A percentile compares a stretch with the other conserved stretches of the same genome.
phyloP scores from a whole-genome alignment of 2,797 vertebrate genomes.

The Halcyon leucocephala region DNA sequence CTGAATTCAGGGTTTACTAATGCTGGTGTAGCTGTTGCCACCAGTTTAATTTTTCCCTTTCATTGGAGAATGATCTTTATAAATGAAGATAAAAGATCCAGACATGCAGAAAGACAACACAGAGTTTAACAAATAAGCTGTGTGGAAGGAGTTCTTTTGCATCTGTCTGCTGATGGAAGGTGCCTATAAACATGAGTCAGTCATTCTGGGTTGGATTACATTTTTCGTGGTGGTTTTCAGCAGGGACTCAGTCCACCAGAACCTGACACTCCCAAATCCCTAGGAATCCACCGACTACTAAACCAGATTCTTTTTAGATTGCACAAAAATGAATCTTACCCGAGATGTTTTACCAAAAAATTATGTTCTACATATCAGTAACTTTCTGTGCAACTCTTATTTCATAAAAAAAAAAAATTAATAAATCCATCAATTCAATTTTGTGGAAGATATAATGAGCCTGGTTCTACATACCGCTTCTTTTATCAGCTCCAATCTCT shows the following conservation, averaged over 20 bases:
- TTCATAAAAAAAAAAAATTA: background rate
- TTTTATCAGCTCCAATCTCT: conserved; percentile 38
- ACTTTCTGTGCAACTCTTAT: background rate
- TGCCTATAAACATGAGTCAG: background rate
- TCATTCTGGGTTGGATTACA: background rate
- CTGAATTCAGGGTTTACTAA: background rate
- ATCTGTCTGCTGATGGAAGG: background rate
- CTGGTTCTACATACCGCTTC: background rate
- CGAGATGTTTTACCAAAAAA: background rate
- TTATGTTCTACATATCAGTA: background rate
- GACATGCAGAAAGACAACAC: background rate
- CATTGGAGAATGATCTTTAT: background rate
- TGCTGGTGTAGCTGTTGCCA: background rate
- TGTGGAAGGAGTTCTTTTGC: background rate
- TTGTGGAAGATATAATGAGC: conserved; percentile 5
- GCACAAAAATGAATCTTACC: background rate
- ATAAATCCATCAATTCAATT: background rate
- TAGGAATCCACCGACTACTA: background rate
- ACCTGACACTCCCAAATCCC: background rate
- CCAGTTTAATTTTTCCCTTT: background rate
- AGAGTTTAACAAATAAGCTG: background rate
- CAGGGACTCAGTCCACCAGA: background rate
- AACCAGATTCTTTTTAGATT: background rate
- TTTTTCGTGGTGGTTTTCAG: background rate
- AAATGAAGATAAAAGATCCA: background rate